Evolutionary conservation across 2,888 invertebrate genomes (phyloP).

Genomic region (Tetrapedia diversipes): DNA sequence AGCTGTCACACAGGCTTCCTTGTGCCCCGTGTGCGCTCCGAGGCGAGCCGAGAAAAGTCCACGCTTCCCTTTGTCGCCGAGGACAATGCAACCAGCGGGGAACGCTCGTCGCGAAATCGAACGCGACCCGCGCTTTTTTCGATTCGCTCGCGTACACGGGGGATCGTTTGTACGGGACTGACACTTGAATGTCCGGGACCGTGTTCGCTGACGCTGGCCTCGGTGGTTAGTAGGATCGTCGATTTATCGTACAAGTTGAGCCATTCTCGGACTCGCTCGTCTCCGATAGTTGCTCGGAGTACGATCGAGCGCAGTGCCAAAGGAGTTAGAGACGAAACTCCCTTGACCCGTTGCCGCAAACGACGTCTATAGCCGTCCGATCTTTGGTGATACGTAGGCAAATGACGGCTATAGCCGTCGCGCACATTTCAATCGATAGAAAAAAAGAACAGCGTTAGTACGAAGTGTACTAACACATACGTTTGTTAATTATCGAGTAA

Average conservation of each 20-base stretch:
- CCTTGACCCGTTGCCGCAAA: too few relatives aligned
- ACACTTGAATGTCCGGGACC: constrained; percentile 26
- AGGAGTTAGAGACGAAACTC: too few relatives aligned
- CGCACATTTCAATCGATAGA: too few relatives aligned
- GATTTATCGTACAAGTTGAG: constrained; percentile 7
- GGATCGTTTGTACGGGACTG: constrained; percentile 38
- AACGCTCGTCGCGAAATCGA: constrained; percentile 19
- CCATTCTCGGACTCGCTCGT: too few relatives aligned
- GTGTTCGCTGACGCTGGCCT: constrained; percentile 18
- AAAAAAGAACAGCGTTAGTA: too few relatives aligned
- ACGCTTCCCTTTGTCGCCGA: constrained; percentile 33
- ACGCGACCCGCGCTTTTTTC: constrained; percentile 14
- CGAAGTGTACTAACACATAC: too few relatives aligned
- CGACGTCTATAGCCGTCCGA: too few relatives aligned
- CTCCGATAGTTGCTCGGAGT: too few relatives aligned
- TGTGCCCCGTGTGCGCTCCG: constrained; percentile 26
- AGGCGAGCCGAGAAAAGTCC: constrained; percentile 10
- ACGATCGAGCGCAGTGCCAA: too few relatives aligned
- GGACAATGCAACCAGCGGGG: constrained; percentile 34
- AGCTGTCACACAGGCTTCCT: constrained; percentile 55
- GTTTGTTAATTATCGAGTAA: too few relatives aligned
- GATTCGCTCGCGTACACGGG: constrained; percentile 7
- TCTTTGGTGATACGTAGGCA: too few relatives aligned
- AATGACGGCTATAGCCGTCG: too few relatives aligned
- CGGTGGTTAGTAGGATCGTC: background rate